Evolutionary conservation across 1,140 invertebrate genomes (phyloP), one percentile per base, ranked within the genome.

Genomic region (Cotesia chilonis): DNA sequence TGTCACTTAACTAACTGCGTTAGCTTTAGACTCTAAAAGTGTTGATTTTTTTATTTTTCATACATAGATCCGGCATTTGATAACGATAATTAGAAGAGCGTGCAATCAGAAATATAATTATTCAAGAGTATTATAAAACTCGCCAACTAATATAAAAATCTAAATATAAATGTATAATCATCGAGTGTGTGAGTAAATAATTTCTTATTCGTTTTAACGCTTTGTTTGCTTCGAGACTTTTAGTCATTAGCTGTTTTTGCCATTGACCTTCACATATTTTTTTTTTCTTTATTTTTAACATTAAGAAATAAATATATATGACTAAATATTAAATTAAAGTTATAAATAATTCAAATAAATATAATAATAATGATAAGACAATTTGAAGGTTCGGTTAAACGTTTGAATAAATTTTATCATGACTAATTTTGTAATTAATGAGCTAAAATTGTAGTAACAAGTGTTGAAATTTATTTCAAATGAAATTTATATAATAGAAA

Each of bases 91-190:
- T 72, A 57, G 20, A 66, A 37, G 52, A 55, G 63, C 47, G 9
- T 14, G 52, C 64, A 72, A 72, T 72, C 70, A 66, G 54, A 59
- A 67, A 72, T 72, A 63, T 67, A 72, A 72, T 72, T 67, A 37
- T 54, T 14, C n/a, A 55, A 67, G 35, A 38, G 67, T 72, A 72
- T 67, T 72, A 47, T 14, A 41, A 59, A 57, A 35, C 17, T 55
- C 57, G 51, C 52, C 12, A 60, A 20, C 67, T 55, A 64, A 72
- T 72, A 72, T 63, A 47, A 52, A 20, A n/a, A 55, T 70, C 59
- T 20, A 28, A 55, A 55, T 72, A 65, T 59, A n/a, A 28, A 28
- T 20, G 35, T 28, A 63, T 7, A 35, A 20, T 6, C 28, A 35
- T 10, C 37, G 60, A 20, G 12, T 63, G 4, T 28, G 12, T 14